Conservation (phyloP, 1,140 invertebrate genomes). For the Eumaeus atala region DNA sequence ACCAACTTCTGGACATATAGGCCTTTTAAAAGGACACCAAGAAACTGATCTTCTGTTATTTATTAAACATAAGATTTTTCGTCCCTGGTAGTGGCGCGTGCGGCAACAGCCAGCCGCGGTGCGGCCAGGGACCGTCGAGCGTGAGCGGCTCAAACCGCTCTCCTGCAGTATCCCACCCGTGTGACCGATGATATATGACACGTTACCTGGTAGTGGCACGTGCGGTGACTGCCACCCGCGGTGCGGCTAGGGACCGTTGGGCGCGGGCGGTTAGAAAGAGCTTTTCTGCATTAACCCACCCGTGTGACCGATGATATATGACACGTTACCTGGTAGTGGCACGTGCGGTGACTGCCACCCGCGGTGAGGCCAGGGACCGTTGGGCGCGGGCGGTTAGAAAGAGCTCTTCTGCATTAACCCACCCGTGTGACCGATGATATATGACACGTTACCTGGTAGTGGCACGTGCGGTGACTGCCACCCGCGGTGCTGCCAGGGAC, state of each 20-base stretch:
- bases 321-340: slow-evolving; percentile 18
- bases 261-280: slow-evolving; percentile 31
- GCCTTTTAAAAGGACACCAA: not conserved
- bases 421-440: slow-evolving; percentile 64
- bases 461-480: slow-evolving; percentile 32
- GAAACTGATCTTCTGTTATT: no score
- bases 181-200: slow-evolving; percentile 60
- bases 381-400: slow-evolving; percentile 30
- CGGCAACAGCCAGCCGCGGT: slow-evolving; percentile 35
- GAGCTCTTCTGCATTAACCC: slow-evolving; percentile 48
- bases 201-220: slow-evolving; percentile 15
- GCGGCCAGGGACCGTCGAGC: slow-evolving; percentile 39
- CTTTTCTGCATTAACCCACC: slow-evolving; percentile 52
- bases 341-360: slow-evolving; percentile 33
- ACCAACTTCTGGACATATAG: not conserved
- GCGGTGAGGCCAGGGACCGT: slow-evolving; percentile 40
- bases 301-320: slow-evolving; percentile 63
- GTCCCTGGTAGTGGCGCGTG: slow-evolving; percentile 14
- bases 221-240: slow-evolving; percentile 36
- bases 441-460: slow-evolving; percentile 22
- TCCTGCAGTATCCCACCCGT: slow-evolving; percentile 57
- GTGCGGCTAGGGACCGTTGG: slow-evolving; percentile 39
- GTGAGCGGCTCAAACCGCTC: slow-evolving; percentile 30
- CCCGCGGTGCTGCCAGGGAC: slow-evolving; percentile 39
- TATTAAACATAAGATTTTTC: no score